Base-by-base conservation (phyloP, 2,797 vertebrate genomes). In the Siniperca scherzeri region DNA sequence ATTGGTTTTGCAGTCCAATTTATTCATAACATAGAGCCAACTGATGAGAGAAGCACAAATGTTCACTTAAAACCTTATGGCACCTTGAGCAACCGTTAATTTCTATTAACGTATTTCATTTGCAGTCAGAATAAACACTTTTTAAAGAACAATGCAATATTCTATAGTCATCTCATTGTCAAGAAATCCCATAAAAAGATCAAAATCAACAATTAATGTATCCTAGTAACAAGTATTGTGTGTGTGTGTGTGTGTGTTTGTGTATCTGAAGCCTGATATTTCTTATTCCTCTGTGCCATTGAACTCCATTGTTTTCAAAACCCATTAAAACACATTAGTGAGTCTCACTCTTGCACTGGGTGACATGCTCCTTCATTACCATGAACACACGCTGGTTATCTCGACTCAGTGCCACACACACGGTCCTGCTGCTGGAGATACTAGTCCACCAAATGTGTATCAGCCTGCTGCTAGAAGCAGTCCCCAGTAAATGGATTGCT, bases 1-100 rank as follows among this genome's bases (percentile, higher is more conserved):
- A 53, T 60, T 73, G 48, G 44, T 78, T 17, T 48, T 79, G 30
- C 16, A 7, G 19, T 69, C 13, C 9, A 22, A 38, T 82, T 64
- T 42, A 69, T 71, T 57, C 40, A 17, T 70, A 9, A n/a, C 21
- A 67, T 44, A 62, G 52, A 71, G 25, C 33, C 48, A 25, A 21
- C 12, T n/a, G 30, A 60, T 36, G 25, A 38, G 50, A 42, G 33
- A 4, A 70, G 66, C 22, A 5, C 5, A 14, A 11, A 61, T 57
- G 17, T 25, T 66, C 14, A 11, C 21, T 48, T 19, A 33, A 12
- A 27, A 30, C 17, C 38, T 44, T 40, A 11, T 11, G 17, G 16
- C n/a, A 40, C 25, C 13, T 46, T 17, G 14, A 67, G 27, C 21
- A 25, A 25, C 36, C 14, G 3, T 12, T 38, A 8, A 17, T 33